Evolutionary conservation across 2,888 invertebrate genomes (phyloP), one percentile per base, ranked within the genome.

Genomic region (Rosalia funebris): DNA sequence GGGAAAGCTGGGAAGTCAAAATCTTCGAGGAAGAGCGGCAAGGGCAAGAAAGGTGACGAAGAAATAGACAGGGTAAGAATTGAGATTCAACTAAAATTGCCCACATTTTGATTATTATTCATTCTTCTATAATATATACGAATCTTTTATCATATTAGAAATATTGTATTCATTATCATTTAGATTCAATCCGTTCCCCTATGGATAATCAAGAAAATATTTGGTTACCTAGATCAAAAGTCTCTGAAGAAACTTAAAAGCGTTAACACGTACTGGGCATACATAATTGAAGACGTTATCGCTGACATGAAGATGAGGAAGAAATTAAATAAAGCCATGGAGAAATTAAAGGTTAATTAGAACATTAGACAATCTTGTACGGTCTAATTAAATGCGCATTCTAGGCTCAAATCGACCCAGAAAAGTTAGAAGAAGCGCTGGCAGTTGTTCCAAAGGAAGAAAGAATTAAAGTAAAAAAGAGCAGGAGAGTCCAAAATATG

Each of bases 171-270:
- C 25, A 25, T 17, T 37, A n/a, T 12, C 15, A 44, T 62, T 46
- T 65, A 71, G 68, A 57, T 76, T 14, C 75, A 75, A 47, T 46
- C 72, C 14, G 48, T 75, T 36, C 76, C 76, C 0, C 60, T 76
- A 17, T 71, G 72, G 71, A 69, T 68, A 0, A 71, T 72, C 0
- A 76, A 75, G 47, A 70, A 71, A 44, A 75, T 76, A 14, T 69
- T 75, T 14, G 41, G 62, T 12, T 70, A 73, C 36, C 53, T 76
- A 1, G 71, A 72, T 46, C 58, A 53, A 15, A 71, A 71, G 54
- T 66, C 68, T 0, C 45, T 76, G 50, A 59, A 55, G 9, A 63
- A 59, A 41, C 14, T 71, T 1, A 72, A 70, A 39, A 67, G 69
- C 45, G 70, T 75, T 4, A 74, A 73, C 57, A 44, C 25, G 10